Percentiles rank a stretch among this genome's conserved stretches.
phyloP scores from a whole-genome alignment of 2,888 invertebrate genomes.

The Latheticus oryzae region DNA sequence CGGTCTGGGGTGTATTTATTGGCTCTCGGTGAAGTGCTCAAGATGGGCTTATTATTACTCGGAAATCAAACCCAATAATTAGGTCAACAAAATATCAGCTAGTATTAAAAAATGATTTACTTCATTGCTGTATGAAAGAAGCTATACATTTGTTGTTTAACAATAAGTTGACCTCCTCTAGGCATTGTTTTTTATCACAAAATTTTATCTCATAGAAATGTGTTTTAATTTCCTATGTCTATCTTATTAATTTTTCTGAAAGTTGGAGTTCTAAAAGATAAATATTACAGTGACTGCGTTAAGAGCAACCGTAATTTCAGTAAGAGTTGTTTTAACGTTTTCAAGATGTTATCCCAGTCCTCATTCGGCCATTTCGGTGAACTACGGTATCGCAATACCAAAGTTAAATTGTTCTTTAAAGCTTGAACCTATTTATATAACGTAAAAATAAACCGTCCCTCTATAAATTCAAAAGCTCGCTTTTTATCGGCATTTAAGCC shows the following conservation, averaged over 20 bases:
- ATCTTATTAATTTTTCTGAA: slow-evolving; percentile 5
- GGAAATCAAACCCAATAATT: no score
- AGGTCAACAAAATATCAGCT: no score
- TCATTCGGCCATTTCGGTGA: not conserved
- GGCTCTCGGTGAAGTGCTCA: slow-evolving; percentile 34
- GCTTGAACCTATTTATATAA: slow-evolving; percentile 17
- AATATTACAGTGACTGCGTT: not conserved
- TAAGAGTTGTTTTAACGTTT: slow-evolving; percentile 3
- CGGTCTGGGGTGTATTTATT: slow-evolving; percentile 53
- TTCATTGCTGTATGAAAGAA: no score
- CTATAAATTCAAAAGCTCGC: slow-evolving; percentile 19
- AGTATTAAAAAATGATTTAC: no score
- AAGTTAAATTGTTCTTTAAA: slow-evolving; percentile 21
- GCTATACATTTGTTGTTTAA: no score
- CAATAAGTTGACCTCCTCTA: no score
- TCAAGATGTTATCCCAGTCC: slow-evolving; percentile 4
- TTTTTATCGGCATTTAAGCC: slow-evolving; percentile 35
- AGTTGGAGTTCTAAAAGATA: not conserved
- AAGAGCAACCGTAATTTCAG: slow-evolving; percentile 1
- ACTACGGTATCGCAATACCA: slow-evolving; percentile 11
- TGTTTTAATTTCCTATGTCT: not conserved
- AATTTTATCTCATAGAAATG: no score
- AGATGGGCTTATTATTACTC: no score
- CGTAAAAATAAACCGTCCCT: slow-evolving; percentile 17
- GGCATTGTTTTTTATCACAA: no score